Evolutionary conservation across 2,888 invertebrate species (phyloP).

Genomic region (Mimachlamys varia): DNA sequence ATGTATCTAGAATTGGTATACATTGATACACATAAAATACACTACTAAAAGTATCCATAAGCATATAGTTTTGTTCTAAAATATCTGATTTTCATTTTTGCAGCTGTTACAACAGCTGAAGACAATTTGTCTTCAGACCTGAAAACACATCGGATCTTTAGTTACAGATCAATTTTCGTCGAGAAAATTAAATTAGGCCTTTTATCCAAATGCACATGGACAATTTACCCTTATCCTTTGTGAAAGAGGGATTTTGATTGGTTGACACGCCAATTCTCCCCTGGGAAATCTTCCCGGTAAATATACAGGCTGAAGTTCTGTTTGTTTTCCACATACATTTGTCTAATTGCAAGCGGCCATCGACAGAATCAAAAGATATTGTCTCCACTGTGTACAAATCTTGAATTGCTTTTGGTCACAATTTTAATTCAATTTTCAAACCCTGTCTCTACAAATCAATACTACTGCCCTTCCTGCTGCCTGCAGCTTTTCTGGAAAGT

Average conservation of each 20-base stretch:
- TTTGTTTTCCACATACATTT: neutral
- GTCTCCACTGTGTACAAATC: neutral
- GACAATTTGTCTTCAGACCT: neutral
- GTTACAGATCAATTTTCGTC: neutral
- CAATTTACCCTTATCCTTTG: neutral
- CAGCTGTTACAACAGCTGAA: neutral
- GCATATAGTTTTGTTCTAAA: neutral
- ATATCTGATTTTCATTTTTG: neutral
- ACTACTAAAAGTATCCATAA: too few species aligned
- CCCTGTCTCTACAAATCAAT: neutral
- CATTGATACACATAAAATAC: too few species aligned
- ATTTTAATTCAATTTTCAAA: conserved; percentile 10
- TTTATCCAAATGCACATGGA: neutral
- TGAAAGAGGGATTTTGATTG: neutral
- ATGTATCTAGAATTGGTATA: too few species aligned
- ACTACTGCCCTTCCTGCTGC: too few species aligned
- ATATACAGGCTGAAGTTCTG: neutral
- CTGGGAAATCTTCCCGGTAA: conserved; percentile 1
- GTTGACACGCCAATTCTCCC: neutral
- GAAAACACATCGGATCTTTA: neutral
- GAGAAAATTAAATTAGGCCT: conserved; percentile 19
- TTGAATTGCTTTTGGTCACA: neutral
- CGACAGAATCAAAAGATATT: neutral
- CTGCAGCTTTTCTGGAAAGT: too few species aligned
- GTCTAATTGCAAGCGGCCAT: neutral